Evolutionary conservation across 2,113 vertebrate genomes (phyloP), one percentile per base, ranked within the genome.

Genomic region (Otis tarda): DNA sequence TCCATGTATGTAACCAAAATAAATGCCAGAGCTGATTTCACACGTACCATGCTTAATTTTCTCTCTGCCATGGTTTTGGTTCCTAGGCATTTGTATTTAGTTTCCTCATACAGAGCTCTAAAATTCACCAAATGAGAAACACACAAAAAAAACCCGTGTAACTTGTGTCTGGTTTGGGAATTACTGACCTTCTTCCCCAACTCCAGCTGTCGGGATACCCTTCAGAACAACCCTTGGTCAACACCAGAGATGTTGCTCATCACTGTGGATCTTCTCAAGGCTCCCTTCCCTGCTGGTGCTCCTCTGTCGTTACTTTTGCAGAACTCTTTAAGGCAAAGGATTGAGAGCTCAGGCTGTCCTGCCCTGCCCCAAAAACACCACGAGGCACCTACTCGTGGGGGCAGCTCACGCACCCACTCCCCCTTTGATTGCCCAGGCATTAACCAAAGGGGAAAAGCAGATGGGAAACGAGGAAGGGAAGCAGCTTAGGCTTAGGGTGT

Each of bases 91-190:
- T 93, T n/a, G 9, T 25, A 31, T 77, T 68, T 56, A 30, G 4
- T 63, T 94, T 90, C 25, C n/a, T 81, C 30, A 37, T 5, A n/a
- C 5, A 39, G 19, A 93, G 23, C 53, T 89, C 68, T 63, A 14
- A 83, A 81, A 78, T 45, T 41, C 60, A 92, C 45, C 41, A 30
- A 31, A 90, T 6, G 7, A 94, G 21, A 89, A 94, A 43, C 13
- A 19, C 6, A 18, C 0, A 0, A 5, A 16, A 3, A 33, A 65
- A 50, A 55, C 9, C 5, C 0, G 12, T 1, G 0, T 45, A 43
- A 47, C 15, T 70, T 67, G 47, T 7, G 1, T 13, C 31, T 27
- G 17, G 6, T 43, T 69, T 41, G 61, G 56, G 47, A 83, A 56
- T 57, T 50, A n/a, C 19, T 47, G 67, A 73, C 39, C 45, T 57